Evolutionary conservation across 2,113 vertebrate genomes (phyloP).

Genomic region (Tetrao urogallus): DNA sequence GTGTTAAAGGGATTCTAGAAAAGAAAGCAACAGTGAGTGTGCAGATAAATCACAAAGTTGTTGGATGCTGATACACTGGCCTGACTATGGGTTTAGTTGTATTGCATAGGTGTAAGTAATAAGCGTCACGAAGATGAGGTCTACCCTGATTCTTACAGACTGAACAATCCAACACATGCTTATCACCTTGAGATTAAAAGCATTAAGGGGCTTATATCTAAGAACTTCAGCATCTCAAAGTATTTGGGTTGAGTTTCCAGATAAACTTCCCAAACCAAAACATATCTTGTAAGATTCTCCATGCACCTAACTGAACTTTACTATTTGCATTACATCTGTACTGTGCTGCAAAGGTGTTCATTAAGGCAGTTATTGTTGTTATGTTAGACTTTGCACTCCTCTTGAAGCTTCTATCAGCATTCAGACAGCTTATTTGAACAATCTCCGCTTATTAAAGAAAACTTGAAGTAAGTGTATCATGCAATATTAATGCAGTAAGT

Average conservation of each 20-base stretch:
- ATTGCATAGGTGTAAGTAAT: not conserved
- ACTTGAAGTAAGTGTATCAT: not conserved
- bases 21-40: not conserved
- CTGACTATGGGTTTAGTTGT: not conserved
- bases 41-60: not conserved
- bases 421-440: not conserved
- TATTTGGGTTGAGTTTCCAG: not conserved
- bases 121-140: not conserved
- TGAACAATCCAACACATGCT: not conserved
- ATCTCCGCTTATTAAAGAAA: not conserved
- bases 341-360: not conserved
- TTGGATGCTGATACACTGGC: not conserved
- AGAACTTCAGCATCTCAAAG: not conserved
- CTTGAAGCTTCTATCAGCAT: not conserved
- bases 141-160: not conserved
- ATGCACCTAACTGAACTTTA: not conserved
- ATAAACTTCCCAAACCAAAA: not conserved
- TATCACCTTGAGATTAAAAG: not conserved
- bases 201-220: not conserved
- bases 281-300: not conserved
- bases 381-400: not conserved
- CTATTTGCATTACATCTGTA: not conserved
- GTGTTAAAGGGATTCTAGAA: not conserved
- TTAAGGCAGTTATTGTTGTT: not conserved
- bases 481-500: not conserved